Evolutionary conservation across 2,888 invertebrate species (phyloP).

Genomic region (Acronicta aceris): DNA sequence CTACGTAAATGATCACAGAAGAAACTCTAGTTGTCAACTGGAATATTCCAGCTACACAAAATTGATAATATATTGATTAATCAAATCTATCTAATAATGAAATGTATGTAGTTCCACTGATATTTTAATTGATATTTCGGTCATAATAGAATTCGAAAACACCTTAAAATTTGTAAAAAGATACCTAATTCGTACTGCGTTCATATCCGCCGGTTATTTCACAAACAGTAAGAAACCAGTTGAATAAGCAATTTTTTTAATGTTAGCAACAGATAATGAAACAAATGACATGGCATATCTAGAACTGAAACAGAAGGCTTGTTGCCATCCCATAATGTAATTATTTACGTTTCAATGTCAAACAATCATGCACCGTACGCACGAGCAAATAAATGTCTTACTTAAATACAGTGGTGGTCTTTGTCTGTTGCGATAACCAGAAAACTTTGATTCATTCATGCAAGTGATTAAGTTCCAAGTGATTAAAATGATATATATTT

Average conservation of each 20-base stretch:
- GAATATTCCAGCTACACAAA: conserved; percentile 37
- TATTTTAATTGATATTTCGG: conserved; percentile 26
- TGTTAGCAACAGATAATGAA: conserved; percentile 36
- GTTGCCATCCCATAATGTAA: conserved; percentile 24
- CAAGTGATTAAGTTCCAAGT: conserved; percentile 26
- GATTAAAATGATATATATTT: conserved; percentile 29
- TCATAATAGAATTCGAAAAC: conserved; percentile 23
- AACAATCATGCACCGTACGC: conserved; percentile 40
- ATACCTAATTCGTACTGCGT: conserved; percentile 13
- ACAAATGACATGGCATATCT: conserved; percentile 27
- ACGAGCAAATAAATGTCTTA: conserved; percentile 34
- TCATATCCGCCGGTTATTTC: conserved; percentile 22
- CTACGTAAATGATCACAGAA: conserved; percentile 34
- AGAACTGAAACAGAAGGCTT: conserved; percentile 29
- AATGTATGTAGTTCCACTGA: conserved; percentile 13
- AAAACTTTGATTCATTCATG: conserved; percentile 43
- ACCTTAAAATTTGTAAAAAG: conserved; percentile 16
- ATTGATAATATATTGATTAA: conserved; percentile 20
- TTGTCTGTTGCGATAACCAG: conserved; percentile 41
- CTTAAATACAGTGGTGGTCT: conserved; percentile 29
- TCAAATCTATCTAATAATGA: conserved; percentile 14
- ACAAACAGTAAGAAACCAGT: conserved; percentile 26
- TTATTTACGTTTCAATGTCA: conserved; percentile 44
- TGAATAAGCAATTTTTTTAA: conserved; percentile 21
- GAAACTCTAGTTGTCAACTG: conserved; percentile 29